Conservation (phyloP, 2,797 vertebrate species). For the Toxotes lorentzi region DNA sequence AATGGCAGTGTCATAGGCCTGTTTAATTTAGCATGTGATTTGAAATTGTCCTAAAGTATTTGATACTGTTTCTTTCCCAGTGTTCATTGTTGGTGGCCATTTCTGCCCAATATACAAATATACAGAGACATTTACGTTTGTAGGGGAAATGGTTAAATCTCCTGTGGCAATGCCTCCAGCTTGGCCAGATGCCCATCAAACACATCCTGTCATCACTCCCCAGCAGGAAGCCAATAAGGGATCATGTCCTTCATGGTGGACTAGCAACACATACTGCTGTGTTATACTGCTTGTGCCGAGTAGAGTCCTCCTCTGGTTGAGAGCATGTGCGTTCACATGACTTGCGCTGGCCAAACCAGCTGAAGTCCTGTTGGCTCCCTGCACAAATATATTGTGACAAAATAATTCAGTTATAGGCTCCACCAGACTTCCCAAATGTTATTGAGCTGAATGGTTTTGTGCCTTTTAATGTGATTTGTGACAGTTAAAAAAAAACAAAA, state of each 20-base stretch:
- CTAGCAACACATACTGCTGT: neutral
- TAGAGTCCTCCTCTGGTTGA: neutral
- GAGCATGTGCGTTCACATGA: neutral
- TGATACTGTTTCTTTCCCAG: neutral
- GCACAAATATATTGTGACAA: neutral
- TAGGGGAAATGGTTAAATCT: neutral
- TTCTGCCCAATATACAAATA: neutral
- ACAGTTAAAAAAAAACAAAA: no score
- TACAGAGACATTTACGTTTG: neutral
- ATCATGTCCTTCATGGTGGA: neutral
- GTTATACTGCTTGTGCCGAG: neutral
- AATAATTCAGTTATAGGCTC: neutral
- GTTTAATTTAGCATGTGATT: neutral
- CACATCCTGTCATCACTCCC: slow-evolving; percentile 8
- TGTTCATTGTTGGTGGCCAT: neutral
- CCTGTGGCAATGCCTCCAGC: slow-evolving; percentile 1
- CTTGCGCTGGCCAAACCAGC: neutral
- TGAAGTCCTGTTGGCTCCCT: neutral
- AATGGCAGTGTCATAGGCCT: neutral
- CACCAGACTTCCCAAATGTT: no score
- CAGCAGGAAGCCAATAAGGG: neutral
- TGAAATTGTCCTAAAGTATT: neutral
- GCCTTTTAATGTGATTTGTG: no score
- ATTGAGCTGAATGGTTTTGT: no score
- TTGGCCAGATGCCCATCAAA: neutral